Evolutionary conservation across 1,140 invertebrate species (phyloP).

Genomic region (Lutraria rhynchaena): DNA sequence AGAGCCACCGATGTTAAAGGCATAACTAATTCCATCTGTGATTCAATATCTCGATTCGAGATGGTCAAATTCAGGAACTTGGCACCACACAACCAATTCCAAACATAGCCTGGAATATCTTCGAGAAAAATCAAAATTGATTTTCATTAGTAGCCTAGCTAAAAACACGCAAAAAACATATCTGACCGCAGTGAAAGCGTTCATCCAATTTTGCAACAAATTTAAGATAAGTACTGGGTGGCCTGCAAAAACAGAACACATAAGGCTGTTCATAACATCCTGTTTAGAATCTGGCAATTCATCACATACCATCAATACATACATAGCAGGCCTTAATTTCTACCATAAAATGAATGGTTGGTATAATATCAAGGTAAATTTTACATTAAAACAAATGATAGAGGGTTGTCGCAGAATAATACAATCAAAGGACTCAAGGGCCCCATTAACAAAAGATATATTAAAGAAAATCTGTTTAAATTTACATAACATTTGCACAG

Average conservation of each 20-base stretch:
- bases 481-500: background rate
- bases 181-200: conserved; percentile 2
- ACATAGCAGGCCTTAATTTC: background rate
- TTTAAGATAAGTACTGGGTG: background rate
- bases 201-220: conserved; percentile 4
- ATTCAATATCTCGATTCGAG: too few species aligned
- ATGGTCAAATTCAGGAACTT: too few species aligned
- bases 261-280: conserved; percentile 26
- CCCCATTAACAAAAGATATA: background rate
- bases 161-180: conserved; percentile 21
- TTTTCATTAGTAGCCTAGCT: conserved; percentile 2
- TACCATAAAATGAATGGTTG: background rate
- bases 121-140: too few species aligned
- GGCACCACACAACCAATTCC: too few species aligned
- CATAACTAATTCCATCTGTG: too few species aligned
- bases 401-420: conserved; percentile 19
- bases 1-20: too few species aligned
- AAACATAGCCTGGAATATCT: too few species aligned
- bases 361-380: background rate
- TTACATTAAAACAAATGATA: conserved; percentile 3
- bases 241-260: conserved; percentile 1
- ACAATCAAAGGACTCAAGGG: background rate
- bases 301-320: background rate
- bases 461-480: background rate
- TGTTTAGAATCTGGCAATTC: conserved; percentile 14